phyloP scores from a whole-genome alignment of 2,888 invertebrate genomes.

The Mythimna vitellina region DNA sequence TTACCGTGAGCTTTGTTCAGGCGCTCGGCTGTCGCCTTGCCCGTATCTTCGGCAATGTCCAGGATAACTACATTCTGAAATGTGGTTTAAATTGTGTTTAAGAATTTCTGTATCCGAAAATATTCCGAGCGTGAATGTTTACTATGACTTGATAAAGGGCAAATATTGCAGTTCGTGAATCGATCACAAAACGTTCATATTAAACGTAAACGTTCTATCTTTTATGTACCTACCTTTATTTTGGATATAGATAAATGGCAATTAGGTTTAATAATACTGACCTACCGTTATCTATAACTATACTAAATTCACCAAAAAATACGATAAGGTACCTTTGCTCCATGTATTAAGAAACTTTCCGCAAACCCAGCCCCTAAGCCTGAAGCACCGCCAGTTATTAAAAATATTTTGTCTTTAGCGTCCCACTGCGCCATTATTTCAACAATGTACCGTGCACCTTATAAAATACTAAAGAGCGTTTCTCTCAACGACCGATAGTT shows the following conservation, averaged over 20 bases:
- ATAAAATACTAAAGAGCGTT: constrained; percentile 5
- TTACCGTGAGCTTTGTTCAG: constrained; percentile 66
- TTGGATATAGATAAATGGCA: not conserved
- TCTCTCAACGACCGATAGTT: not conserved
- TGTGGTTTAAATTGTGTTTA: not conserved
- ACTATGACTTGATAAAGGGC: not conserved
- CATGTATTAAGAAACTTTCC: constrained; percentile 68
- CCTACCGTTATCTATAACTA: not conserved
- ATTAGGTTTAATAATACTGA: not conserved
- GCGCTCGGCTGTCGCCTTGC: constrained; percentile 63
- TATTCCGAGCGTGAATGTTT: not conserved
- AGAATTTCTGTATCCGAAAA: not conserved
- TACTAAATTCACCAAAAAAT: not conserved
- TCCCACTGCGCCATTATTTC: constrained; percentile 39
- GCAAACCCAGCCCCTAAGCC: constrained; percentile 73
- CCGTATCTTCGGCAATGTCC: constrained; percentile 71
- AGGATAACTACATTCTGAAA: constrained; percentile 68
- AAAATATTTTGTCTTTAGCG: constrained; percentile 68
- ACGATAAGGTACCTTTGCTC: constrained; percentile 67
- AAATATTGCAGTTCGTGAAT: not conserved
- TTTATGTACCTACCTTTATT: not conserved
- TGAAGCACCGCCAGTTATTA: constrained; percentile 76
- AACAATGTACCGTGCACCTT: not conserved
- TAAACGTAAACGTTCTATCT: not conserved
- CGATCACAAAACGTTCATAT: not conserved